Percentiles rank a stretch among this genome's conserved stretches.
These are phyloP conservation scores for Heterodera schachtii DNA, from an alignment of 1,140 invertebrate species.

Conservation along the genomic window DNA sequence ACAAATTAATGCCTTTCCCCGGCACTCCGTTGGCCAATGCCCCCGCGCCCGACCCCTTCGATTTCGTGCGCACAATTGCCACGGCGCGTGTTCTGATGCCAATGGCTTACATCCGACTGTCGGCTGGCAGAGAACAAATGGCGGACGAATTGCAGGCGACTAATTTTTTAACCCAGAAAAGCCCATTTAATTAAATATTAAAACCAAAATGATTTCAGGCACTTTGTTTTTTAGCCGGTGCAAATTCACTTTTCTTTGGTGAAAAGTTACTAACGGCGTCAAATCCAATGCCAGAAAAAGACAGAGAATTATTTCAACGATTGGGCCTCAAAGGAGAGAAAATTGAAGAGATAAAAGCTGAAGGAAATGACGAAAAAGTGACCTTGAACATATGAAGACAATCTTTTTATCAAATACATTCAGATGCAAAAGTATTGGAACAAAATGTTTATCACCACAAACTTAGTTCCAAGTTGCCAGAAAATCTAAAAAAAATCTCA, in stretches of 20 bases:
- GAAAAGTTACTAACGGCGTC: constrained; percentile 25
- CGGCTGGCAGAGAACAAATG: constrained; percentile 30
- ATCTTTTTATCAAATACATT: no score
- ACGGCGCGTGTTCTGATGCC: constrained; percentile 25
- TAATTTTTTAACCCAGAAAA: neutral
- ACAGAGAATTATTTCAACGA: constrained; percentile 10
- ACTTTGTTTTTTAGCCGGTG: constrained; percentile 22
- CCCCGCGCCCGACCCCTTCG: constrained; percentile 9
- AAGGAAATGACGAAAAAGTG: neutral
- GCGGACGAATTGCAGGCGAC: constrained; percentile 23
- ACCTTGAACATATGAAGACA: no score
- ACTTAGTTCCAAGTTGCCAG: no score
- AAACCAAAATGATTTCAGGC: constrained; percentile 1
- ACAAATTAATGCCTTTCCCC: constrained; percentile 26
- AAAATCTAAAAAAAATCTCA: no score
- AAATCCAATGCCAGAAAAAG: constrained; percentile 21
- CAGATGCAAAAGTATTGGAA: no score
- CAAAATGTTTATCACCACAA: no score
- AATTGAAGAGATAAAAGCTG: constrained; percentile 18
- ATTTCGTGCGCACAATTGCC: constrained; percentile 30
- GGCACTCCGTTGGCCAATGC: constrained; percentile 21
- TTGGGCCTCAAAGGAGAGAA: constrained; percentile 14
- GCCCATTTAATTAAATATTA: neutral
- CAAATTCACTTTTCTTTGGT: constrained; percentile 27
- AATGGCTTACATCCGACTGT: constrained; percentile 24